Evolutionary conservation across 2,113 vertebrate genomes (phyloP).

Genomic region (Rhinopithecus roxellana): DNA sequence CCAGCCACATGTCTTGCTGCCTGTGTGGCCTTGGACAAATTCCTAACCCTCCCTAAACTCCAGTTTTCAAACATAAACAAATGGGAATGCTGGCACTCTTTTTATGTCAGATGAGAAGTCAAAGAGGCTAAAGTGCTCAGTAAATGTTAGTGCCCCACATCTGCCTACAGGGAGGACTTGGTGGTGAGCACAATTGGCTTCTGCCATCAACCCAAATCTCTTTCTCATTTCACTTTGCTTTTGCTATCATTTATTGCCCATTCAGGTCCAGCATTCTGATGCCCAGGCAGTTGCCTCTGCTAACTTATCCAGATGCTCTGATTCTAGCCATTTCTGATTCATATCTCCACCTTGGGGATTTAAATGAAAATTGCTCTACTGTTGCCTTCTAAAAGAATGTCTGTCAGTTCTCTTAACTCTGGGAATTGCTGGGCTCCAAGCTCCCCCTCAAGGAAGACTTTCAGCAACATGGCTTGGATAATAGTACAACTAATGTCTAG

Average conservation of each 20-base stretch:
- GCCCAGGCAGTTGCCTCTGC: not conserved
- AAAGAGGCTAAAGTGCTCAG: not conserved
- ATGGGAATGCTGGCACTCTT: not conserved
- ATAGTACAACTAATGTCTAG: conserved; percentile 22
- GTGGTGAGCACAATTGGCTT: not conserved
- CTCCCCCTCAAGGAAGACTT: conserved; percentile 18
- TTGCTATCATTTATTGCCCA: not conserved
- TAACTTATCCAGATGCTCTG: not conserved
- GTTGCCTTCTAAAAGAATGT: conserved; percentile 8
- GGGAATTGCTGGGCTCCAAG: not conserved
- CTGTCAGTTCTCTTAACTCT: not conserved
- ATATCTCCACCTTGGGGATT: not conserved
- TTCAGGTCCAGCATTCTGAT: not conserved
- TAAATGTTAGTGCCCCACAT: not conserved
- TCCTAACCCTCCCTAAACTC: not conserved
- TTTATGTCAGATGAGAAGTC: not conserved
- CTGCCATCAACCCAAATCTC: not conserved
- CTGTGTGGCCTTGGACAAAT: not conserved
- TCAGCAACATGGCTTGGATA: not conserved
- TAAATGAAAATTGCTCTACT: not conserved
- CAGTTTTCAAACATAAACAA: not conserved
- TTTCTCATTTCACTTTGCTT: not conserved
- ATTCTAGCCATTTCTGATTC: not conserved
- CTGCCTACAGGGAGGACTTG: not conserved
- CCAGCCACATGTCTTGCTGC: no score